A percentile compares a stretch with the other conserved stretches of the same genome.
These are phyloP conservation scores for Lagorchestes hirsutus DNA, from an alignment of 2,797 vertebrate genomes.

Conservation along the genomic window DNA sequence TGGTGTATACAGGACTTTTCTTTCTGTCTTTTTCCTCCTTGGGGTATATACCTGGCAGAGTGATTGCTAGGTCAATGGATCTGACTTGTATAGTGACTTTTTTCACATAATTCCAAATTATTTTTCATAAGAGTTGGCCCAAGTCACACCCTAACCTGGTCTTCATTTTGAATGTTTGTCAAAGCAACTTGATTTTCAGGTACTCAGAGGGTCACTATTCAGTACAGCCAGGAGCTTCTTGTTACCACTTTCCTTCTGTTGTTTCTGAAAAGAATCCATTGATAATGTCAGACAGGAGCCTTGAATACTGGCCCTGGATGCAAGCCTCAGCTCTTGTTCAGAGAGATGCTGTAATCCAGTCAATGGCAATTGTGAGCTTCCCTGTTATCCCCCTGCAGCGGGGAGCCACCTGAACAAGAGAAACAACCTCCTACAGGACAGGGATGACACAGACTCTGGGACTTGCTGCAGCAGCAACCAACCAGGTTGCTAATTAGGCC, in stretches of 20 bases:
- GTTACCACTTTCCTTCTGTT: not conserved
- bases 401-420: conserved; percentile 55
- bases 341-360: conserved; percentile 38
- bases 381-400: conserved; percentile 36
- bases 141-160: not conserved
- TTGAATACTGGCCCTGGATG: conserved; percentile 36
- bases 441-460: conserved; percentile 68
- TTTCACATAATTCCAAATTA: not conserved
- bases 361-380: conserved; percentile 8
- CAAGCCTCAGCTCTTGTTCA: conserved; percentile 50
- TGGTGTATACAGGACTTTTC: not conserved
- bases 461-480: conserved; percentile 64
- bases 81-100: not conserved
- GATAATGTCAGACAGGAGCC: conserved; percentile 34
- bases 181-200: not conserved
- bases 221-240: not conserved
- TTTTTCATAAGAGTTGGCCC: not conserved
- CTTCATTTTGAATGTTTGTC: not conserved
- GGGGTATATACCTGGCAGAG: not conserved
- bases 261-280: conserved; percentile 7
- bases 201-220: not conserved
- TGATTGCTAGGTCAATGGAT: not conserved
- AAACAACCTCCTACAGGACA: conserved; percentile 51
- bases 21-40: not conserved
- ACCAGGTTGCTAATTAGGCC: conserved; percentile 79